These are phyloP conservation scores for silkworm (Bombyx mori) DNA, from an alignment of 1,140 invertebrate genomes.

Conservation along the genomic window DNA sequence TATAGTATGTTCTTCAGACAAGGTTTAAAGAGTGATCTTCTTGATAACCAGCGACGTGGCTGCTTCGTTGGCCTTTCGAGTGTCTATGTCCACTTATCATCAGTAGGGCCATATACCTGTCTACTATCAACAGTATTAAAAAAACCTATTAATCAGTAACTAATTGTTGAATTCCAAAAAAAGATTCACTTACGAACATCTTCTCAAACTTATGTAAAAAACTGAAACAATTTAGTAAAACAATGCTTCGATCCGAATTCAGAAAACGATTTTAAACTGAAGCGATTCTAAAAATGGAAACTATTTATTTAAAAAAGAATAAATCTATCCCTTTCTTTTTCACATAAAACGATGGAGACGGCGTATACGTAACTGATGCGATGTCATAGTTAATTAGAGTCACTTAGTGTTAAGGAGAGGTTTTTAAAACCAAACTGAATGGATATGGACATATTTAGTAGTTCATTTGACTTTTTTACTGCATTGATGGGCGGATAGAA, in stretches of 20 bases:
- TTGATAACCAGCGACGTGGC: too few relatives aligned
- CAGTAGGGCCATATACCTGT: too few relatives aligned
- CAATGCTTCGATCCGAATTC: not conserved
- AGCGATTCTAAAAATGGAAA: constrained; percentile 40
- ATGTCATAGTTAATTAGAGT: constrained; percentile 56
- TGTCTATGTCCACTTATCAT: too few relatives aligned
- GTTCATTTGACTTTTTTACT: not conserved
- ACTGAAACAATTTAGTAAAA: not conserved
- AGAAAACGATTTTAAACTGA: constrained; percentile 15
- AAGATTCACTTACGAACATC: not conserved
- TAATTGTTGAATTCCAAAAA: not conserved
- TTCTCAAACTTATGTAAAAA: not conserved
- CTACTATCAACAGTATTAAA: not conserved
- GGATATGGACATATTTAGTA: not conserved
- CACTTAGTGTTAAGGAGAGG: constrained; percentile 42
- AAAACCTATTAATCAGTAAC: too few relatives aligned
- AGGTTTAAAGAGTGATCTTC: too few relatives aligned
- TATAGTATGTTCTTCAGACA: too few relatives aligned
- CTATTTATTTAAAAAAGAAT: constrained; percentile 32
- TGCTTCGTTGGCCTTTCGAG: too few relatives aligned
- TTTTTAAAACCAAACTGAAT: not conserved
- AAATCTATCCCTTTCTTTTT: constrained; percentile 30
- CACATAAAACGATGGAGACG: constrained; percentile 22
- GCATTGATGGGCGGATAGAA: not conserved
- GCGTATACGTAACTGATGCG: constrained; percentile 39